Base-by-base conservation (phyloP, 1,140 invertebrate species). In the Mesaphorura yosii region DNA sequence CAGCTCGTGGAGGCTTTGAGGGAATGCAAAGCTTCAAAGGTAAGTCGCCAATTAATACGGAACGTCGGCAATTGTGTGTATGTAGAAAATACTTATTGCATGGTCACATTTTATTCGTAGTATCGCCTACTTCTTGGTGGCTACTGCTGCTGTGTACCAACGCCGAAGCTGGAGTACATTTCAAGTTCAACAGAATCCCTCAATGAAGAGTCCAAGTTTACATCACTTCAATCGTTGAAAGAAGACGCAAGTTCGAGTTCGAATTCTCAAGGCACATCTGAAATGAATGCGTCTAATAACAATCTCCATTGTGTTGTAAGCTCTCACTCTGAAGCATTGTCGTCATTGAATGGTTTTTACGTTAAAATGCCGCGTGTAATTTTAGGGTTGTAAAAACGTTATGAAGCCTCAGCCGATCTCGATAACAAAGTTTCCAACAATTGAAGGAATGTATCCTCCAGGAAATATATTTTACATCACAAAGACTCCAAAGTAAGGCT, bases 121-220 rank as follows among this genome's bases (percentile, higher is more conserved):
- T 85, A 84, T 62, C 80, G 82, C 53, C 81, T 86, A 50, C 76
- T 85, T 64, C 69, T 84, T 53, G 84, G 84, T 66, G 82, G 82
- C 19, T 82, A 83, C 65, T 82, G 81, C 26, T 50, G 48, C 15
- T 47, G 49, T 19, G 50, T 49, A 17, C 41, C 34, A 25, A 12
- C 25, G 1, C 42, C 42, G 1, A 37, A 44, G n/a, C 28, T 58
- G 26, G 39, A 29, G 3, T 54, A 38, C 26, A 22, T 29, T 19
- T 41, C 40, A 3, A 23, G 29, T 15, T 27, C 37, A 42, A 17
- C 12, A 27, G 10, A n/a, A n/a, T n/a, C n/a, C n/a, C n/a, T n/a
- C n/a, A 19, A 27, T 27, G 44, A 47, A 3, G 39, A 41, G 22
- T 51, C 39, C 22, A 22, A 41, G 22, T 40, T 25, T 20, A 7